A percentile compares a stretch with the other conserved stretches of the same genome.
Conservation (phyloP, 2,797 vertebrate species). For the Enteromius thamalakanensis region DNA sequence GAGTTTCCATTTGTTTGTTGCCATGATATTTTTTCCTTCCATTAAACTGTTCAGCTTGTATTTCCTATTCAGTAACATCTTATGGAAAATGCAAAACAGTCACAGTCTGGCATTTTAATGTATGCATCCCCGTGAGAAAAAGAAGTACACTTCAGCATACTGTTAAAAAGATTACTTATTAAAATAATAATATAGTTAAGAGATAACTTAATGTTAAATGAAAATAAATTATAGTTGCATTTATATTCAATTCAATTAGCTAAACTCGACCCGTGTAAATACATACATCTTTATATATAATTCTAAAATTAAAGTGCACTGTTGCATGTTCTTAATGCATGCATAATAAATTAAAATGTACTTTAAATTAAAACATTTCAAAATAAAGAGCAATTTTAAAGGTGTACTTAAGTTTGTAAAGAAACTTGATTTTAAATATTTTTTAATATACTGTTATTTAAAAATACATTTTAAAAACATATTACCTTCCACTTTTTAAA, state of each 20-base stretch:
- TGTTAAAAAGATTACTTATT: neutral
- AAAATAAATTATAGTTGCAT: neutral
- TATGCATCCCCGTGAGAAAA: neutral
- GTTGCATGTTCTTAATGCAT: neutral
- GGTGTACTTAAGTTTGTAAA: neutral
- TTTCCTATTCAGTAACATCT: neutral
- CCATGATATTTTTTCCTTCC: neutral
- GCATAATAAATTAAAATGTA: neutral
- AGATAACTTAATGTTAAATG: neutral
- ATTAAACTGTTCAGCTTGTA: constrained; percentile 9
- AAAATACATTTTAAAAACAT: neutral
- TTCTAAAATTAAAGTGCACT: neutral
- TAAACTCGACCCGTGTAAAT: neutral
- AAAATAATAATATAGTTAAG: neutral
- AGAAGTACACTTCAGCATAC: neutral
- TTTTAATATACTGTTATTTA: neutral
- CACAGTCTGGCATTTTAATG: neutral
- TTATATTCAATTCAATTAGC: neutral
- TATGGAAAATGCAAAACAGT: neutral
- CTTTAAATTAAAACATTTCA: neutral
- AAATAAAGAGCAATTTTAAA: neutral
- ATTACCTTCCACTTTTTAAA: neutral
- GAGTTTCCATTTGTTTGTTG: constrained; percentile 38
- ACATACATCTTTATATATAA: neutral
- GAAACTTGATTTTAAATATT: neutral